A percentile compares a stretch with the other conserved stretches of the same genome.
Evolutionary conservation across 2,888 invertebrate species (phyloP).

Genomic region (Eristalis arbustorum): DNA sequence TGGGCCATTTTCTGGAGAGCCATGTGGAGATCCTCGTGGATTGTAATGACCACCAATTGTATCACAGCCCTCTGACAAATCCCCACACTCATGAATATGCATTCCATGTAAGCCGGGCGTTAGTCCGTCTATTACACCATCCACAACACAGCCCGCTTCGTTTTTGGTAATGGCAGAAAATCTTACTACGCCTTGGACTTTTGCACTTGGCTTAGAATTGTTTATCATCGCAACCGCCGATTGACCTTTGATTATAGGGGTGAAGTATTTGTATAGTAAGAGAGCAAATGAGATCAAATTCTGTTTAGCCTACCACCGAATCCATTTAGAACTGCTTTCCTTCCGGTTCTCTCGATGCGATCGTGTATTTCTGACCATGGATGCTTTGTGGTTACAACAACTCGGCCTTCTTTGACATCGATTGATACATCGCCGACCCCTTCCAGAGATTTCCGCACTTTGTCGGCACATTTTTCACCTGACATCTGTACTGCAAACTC

Average conservation of each 20-base stretch:
- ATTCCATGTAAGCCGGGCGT: constrained; percentile 82
- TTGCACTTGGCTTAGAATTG: constrained; percentile 78
- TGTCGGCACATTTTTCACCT: constrained; percentile 82
- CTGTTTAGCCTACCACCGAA: constrained; percentile 83
- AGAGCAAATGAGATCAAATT: neutral
- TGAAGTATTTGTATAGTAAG: neutral
- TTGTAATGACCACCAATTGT: constrained; percentile 85
- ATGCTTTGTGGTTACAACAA: constrained; percentile 76
- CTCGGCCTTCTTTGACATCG: constrained; percentile 75
- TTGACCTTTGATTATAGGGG: constrained; percentile 72
- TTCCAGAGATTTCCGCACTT: constrained; percentile 80
- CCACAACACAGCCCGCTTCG: constrained; percentile 85
- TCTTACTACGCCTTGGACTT: constrained; percentile 87
- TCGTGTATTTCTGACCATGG: constrained; percentile 81
- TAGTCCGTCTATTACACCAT: constrained; percentile 92
- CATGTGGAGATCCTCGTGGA: constrained; percentile 81
- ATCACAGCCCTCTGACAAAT: constrained; percentile 83
- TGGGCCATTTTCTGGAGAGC: constrained; percentile 80
- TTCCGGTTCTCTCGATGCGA: constrained; percentile 84
- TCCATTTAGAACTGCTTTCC: constrained; percentile 88
- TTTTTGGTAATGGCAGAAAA: constrained; percentile 81
- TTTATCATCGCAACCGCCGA: constrained; percentile 89
- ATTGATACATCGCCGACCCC: constrained; percentile 77
- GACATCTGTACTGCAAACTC: constrained; percentile 86
- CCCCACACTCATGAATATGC: constrained; percentile 87